Base-by-base conservation (phyloP, 2,888 invertebrate genomes). In the Caenorhabditis sp. region DNA sequence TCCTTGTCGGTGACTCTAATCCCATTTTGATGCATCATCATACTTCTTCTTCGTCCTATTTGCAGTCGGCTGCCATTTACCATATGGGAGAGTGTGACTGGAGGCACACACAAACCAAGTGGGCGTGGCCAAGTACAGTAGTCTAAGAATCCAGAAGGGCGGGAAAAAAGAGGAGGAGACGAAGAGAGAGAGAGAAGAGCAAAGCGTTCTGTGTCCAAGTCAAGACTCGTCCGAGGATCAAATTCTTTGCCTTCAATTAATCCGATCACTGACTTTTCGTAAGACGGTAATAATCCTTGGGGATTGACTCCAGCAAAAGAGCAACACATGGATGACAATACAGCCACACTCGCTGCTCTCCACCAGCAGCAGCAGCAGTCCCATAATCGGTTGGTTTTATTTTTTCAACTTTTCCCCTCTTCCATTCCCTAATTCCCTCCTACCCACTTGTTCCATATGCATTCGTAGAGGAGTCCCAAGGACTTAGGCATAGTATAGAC, bases 291-390 rank as follows among this genome's bases (percentile, higher is more conserved):
- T 80, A 80, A 80, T 80, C 80, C 80, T 80, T 74, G 73, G 80
- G 80, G 80, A 80, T 80, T 80, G 80, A 80, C 61, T 35, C 63
- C 47, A 61, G 47, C 66, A 61, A 64, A 80, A 72, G 72, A 80
- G 73, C 80, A 80, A 80, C 80, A 80, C 80, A 80, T 80, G 80
- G 80, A 80, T 80, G 80, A 80, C 73, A 80, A 80, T 80, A 80
- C 79, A 56, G 80, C 83, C 64, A 66, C 80, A 54, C 59, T 70
- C 63, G 58, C 80, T 68, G 83, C 85, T 66, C 83, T 85, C 54
- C 82, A 82, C 72, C 70, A 73, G n/a, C 80, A 51, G 10, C 54
- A 75, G 24, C 81, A 68, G 75, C 76, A 75, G 70, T 63, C 72
- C 19, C 80, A 80, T 49, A 80, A 80, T 80, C 80, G 80, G 80